phyloP scores from a whole-genome alignment of 1,140 invertebrate species.

The Drosophila littoralis region DNA sequence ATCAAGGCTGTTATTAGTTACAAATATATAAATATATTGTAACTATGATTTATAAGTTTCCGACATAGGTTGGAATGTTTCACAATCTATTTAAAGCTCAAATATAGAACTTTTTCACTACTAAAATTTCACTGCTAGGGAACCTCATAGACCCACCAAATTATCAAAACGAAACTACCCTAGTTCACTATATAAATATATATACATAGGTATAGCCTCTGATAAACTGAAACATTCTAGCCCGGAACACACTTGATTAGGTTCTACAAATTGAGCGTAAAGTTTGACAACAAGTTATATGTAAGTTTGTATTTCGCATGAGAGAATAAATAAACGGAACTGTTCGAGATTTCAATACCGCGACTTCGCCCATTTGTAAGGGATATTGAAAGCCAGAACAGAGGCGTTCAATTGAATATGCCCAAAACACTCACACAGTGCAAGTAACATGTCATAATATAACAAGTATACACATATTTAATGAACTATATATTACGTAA shows the following conservation, averaged over 20 bases:
- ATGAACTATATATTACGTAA: constrained; percentile 53
- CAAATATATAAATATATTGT: constrained; percentile 52
- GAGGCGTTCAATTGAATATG: constrained; percentile 3
- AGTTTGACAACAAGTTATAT: constrained; percentile 16
- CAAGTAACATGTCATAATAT: constrained; percentile 66
- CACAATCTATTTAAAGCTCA: constrained; percentile 14
- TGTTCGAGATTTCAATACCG: neutral
- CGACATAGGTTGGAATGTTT: constrained; percentile 34
- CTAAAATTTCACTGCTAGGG: constrained; percentile 10
- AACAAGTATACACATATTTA: constrained; percentile 61
- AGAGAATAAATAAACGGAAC: constrained; percentile 9
- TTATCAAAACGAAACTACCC: constrained; percentile 28
- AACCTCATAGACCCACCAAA: constrained; percentile 28
- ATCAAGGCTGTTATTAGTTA: constrained; percentile 80
- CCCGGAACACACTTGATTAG: constrained; percentile 7
- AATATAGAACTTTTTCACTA: constrained; percentile 11
- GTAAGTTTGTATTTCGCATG: constrained; percentile 44
- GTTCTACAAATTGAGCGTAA: constrained; percentile 4
- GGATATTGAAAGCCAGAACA: neutral
- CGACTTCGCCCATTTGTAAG: neutral
- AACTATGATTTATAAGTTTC: constrained; percentile 42
- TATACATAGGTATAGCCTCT: constrained; percentile 8
- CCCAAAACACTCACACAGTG: constrained; percentile 30
- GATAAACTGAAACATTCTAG: constrained; percentile 30
- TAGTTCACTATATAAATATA: constrained; percentile 12